Evolutionary conservation across 1,140 invertebrate genomes (phyloP), one percentile per base, ranked within the genome.

Genomic region (Leptopilina clavipes): DNA sequence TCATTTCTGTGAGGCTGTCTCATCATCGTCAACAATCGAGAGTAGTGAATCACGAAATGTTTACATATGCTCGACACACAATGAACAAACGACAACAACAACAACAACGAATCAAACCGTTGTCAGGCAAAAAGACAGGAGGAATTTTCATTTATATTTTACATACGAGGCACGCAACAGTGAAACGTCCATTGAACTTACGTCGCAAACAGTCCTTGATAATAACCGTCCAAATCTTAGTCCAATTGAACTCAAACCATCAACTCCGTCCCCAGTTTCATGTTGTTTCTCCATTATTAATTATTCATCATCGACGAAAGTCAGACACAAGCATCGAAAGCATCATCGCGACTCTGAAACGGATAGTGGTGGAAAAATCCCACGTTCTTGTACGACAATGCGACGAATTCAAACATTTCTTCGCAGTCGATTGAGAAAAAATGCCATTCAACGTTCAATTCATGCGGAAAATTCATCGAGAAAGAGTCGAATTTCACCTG

Each of bases 191-290:
- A 88, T 89, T 7, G 87, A 89, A 45, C 76, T 87, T 1, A 83
- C 86, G 7, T 84, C 83, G 7, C 75, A 76, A n/a, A 82, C 82
- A 6, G 73, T 77, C 9, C 14, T 78, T 14, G 65, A n/a, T 12
- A 76, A 77, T 25, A 71, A 70, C 17, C 40, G 70, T 18, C 54
- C 52, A 14, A 78, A 31, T 37, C 44, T 78, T 14, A 77, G 70
- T 54, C 78, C 81, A 0, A 12, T 85, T 12, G 86, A 88, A 43
- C 71, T 86, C 0, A 89, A 89, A 19, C 87, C 88, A 14, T 87
- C 87, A 7, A 89, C 89, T 0, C 88, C 88, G 0, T 89, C 89
- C 11, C 89, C 89, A 0, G 87, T 90, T 0, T 90, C 89, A 9
- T 90, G 89, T 48, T 90, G 89, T 45, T 90, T 89, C 65, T 87